Percentiles rank a stretch among this genome's conserved stretches.
Conservation (phyloP, 1,140 invertebrate species). For the Teleopsis dalmanni region DNA sequence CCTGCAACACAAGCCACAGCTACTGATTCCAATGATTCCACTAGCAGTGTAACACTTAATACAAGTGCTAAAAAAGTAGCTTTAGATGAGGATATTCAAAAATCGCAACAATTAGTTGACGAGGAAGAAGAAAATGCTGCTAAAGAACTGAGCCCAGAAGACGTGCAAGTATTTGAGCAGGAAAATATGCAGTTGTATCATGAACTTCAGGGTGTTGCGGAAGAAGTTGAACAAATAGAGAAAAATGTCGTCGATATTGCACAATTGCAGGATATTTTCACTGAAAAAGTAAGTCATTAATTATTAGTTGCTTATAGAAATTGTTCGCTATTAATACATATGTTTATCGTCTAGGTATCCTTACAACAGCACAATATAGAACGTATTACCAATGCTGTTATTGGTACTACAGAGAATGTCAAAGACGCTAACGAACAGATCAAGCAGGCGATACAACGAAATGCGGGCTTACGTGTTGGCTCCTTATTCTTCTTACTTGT, state of each 20-base stretch:
- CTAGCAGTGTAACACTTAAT: constrained; percentile 19
- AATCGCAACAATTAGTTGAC: constrained; percentile 26
- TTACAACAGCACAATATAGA: constrained; percentile 93
- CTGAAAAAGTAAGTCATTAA: constrained; percentile 81
- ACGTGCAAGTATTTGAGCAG: constrained; percentile 82
- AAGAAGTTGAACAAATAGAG: constrained; percentile 79
- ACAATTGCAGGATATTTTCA: constrained; percentile 92
- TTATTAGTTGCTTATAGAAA: not conserved
- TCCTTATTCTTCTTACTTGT: constrained; percentile 92
- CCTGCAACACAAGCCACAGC: not conserved
- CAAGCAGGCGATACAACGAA: constrained; percentile 89
- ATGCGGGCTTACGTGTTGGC: constrained; percentile 88
- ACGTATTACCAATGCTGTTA: constrained; percentile 74
- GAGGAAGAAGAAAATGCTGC: constrained; percentile 44
- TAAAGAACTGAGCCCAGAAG: constrained; percentile 70
- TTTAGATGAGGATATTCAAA: constrained; percentile 33
- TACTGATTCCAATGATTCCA: constrained; percentile 43
- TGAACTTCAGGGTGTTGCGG: constrained; percentile 72
- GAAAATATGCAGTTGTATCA: constrained; percentile 78
- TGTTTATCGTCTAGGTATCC: constrained; percentile 48
- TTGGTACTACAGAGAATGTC: constrained; percentile 90
- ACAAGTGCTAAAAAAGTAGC: constrained; percentile 23
- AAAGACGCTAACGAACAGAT: constrained; percentile 96
- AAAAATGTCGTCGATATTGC: constrained; percentile 93
- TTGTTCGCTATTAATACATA: not conserved